These are phyloP conservation scores for Diplazon laetatorius DNA, from an alignment of 2,888 invertebrate species.

Conservation along the genomic window DNA sequence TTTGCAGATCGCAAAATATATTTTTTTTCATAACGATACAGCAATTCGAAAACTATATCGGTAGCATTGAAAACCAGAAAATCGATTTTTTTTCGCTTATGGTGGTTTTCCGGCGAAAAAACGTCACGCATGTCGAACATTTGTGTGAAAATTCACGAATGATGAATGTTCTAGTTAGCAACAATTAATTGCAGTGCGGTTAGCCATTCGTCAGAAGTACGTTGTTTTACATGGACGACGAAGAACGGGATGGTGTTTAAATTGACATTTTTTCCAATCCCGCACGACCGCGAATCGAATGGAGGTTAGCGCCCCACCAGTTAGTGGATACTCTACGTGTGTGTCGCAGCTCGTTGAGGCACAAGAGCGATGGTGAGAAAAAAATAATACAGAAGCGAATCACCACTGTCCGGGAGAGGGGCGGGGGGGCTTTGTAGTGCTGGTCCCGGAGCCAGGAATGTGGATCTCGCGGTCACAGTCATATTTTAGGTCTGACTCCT, in stretches of 20 bases:
- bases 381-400: slow-evolving; percentile 16
- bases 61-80: no score
- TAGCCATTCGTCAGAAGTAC: slow-evolving; percentile 25
- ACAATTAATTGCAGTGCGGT: slow-evolving; percentile 9
- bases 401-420: neutral
- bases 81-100: no score
- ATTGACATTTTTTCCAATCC: slow-evolving; percentile 32
- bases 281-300: neutral
- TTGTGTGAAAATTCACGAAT: slow-evolving; percentile 5
- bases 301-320: neutral
- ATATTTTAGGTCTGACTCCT: slow-evolving; percentile 37
- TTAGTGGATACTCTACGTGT: neutral
- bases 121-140: no score
- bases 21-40: no score
- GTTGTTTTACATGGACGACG: slow-evolving; percentile 1
- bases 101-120: no score
- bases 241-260: slow-evolving; percentile 4
- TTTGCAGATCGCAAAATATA: no score
- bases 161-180: neutral
- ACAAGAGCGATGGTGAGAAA: slow-evolving; percentile 1
- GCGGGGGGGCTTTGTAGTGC: neutral
- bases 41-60: no score
- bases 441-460: slow-evolving; percentile 5
- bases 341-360: slow-evolving; percentile 15
- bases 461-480: slow-evolving; percentile 11